Evolutionary conservation across 1,140 invertebrate species (phyloP).

Genomic region (Diorhabda sublineata): DNA sequence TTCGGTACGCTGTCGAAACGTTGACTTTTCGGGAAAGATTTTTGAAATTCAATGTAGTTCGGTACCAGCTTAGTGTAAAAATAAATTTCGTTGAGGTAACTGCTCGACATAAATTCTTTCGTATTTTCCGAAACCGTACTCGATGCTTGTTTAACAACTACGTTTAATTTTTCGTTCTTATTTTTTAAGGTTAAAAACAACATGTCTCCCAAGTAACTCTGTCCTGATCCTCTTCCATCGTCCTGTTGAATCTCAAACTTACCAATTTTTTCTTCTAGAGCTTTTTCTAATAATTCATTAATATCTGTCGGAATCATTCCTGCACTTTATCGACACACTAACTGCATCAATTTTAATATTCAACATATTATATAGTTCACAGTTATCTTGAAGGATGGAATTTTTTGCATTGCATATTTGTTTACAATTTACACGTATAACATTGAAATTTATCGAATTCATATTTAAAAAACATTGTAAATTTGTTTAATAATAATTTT

Average conservation of each 20-base stretch:
- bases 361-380: too few relatives aligned
- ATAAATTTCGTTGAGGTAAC: conserved; percentile 10
- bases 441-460: too few relatives aligned
- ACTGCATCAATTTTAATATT: too few relatives aligned
- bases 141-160: conserved; percentile 7
- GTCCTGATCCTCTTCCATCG: conserved; percentile 10
- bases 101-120: neutral
- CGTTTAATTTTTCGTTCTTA: conserved; percentile 1
- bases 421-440: too few relatives aligned
- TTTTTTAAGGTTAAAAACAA: conserved; percentile 6
- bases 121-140: neutral
- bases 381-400: too few relatives aligned
- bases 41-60: neutral
- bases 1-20: conserved; percentile 23
- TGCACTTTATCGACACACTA: neutral
- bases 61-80: conserved; percentile 10
- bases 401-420: too few relatives aligned
- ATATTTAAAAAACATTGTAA: too few relatives aligned
- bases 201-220: conserved; percentile 3
- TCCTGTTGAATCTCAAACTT: neutral
- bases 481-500: too few relatives aligned
- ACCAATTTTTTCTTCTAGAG: neutral
- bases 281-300: neutral
- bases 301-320: neutral
- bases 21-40: conserved; percentile 16